phyloP scores from a whole-genome alignment of 2,113 vertebrate species.

The Melanerpes formicivorus region DNA sequence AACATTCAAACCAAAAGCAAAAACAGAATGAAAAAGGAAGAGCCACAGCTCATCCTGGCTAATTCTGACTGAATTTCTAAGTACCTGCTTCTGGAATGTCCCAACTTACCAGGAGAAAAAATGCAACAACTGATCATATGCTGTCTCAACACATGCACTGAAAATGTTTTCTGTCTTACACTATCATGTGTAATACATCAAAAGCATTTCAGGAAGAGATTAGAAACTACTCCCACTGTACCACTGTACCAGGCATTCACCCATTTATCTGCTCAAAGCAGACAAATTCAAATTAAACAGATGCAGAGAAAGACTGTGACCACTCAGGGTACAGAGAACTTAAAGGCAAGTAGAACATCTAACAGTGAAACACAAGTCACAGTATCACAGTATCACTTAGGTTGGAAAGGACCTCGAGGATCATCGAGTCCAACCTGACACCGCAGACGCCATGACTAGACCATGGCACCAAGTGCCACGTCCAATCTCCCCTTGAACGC shows the following conservation, averaged over 20 bases:
- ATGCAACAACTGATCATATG: background rate
- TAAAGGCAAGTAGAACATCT: slow-evolving; percentile 8
- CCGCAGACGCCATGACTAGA: no score
- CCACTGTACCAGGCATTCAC: background rate
- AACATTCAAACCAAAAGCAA: background rate
- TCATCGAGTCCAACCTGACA: no score
- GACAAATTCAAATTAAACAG: slow-evolving; percentile 6
- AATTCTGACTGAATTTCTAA: background rate
- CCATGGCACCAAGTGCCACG: no score
- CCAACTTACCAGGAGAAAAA: background rate
- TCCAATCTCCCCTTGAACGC: no score
- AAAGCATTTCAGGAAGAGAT: slow-evolving; percentile 10
- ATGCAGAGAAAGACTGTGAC: background rate
- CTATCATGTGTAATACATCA: background rate
- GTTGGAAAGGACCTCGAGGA: no score
- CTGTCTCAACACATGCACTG: background rate
- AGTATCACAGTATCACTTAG: no score
- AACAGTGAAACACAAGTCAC: slow-evolving; percentile 28
- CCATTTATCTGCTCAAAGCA: slow-evolving; percentile 9
- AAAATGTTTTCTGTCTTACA: background rate
- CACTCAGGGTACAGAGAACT: slow-evolving; percentile 3
- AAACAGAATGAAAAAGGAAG: background rate
- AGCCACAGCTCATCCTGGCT: background rate
- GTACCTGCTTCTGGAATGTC: background rate
- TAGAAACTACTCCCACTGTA: background rate